Evolutionary conservation across 2,113 vertebrate species (phyloP).

Genomic region (Porphyrio hochstetteri): DNA sequence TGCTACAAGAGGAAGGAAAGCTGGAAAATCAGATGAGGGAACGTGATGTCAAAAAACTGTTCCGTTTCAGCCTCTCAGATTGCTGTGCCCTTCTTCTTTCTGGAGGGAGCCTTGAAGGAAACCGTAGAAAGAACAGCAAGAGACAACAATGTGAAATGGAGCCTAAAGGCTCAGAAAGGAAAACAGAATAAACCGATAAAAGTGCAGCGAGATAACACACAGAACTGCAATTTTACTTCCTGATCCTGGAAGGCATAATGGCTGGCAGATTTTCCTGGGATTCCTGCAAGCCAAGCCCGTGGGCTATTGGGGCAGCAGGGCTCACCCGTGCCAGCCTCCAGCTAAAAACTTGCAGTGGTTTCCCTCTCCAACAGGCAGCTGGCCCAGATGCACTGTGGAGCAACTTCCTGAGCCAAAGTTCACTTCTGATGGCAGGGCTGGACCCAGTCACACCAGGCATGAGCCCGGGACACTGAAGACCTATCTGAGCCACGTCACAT

Average conservation of each 20-base stretch:
- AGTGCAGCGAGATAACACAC: not conserved
- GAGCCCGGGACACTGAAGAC: not conserved
- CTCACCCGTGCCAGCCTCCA: not conserved
- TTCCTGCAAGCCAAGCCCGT: accelerated
- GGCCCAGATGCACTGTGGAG: accelerated
- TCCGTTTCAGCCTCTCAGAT: not conserved
- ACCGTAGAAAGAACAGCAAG: not conserved
- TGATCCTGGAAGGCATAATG: not conserved
- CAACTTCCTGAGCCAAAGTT: not conserved
- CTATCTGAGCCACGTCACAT: not conserved
- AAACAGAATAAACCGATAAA: not conserved
- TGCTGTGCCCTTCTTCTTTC: not conserved
- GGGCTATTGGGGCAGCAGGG: not conserved
- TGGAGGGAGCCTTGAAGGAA: not conserved
- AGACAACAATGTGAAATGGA: not conserved
- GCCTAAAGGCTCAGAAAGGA: not conserved
- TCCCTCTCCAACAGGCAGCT: not conserved
- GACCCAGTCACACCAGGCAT: accelerated
- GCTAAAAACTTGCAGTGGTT: not conserved
- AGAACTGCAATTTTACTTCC: not conserved
- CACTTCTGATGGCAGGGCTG: not conserved
- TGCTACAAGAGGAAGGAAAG: not conserved
- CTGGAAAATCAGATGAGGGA: not conserved
- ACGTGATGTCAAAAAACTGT: not conserved
- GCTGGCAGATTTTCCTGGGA: not conserved